Percentiles rank a stretch among this genome's conserved stretches.
Conservation (phyloP, 2,888 invertebrate genomes). For the Thecocarcelia acutangulata region DNA sequence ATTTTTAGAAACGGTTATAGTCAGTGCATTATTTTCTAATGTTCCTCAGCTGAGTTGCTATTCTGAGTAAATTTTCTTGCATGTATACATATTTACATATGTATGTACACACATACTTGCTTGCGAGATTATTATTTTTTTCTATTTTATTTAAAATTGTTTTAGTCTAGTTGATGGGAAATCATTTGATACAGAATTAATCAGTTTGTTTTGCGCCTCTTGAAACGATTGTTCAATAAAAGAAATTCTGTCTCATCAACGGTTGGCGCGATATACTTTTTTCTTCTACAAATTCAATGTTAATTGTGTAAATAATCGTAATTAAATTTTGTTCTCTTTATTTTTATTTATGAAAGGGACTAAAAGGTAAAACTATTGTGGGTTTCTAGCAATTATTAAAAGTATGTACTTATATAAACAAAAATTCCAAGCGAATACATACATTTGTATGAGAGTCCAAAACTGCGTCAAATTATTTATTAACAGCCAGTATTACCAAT, state of each 20-base stretch:
- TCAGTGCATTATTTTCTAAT: neutral
- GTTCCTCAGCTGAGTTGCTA: neutral
- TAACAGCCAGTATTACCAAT: no score
- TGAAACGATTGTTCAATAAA: constrained; percentile 13
- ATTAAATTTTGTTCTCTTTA: neutral
- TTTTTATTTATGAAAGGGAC: neutral
- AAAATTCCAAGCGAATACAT: no score
- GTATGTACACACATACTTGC: neutral
- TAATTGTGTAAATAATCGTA: constrained; percentile 35
- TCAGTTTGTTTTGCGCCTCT: constrained; percentile 30
- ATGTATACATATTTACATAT: neutral
- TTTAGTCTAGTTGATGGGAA: constrained; percentile 39
- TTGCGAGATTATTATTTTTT: constrained; percentile 15
- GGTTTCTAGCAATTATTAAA: neutral
- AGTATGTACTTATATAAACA: no score
- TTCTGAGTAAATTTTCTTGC: neutral
- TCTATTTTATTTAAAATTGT: constrained; percentile 20
- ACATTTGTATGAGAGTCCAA: no score
- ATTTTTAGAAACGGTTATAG: neutral
- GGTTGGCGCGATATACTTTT: neutral
- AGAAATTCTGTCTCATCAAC: neutral
- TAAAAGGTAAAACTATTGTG: neutral
- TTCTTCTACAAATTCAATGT: neutral
- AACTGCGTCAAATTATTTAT: no score
- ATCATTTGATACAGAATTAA: constrained; percentile 26